These are phyloP conservation scores for Leptura quadrifasciata DNA, from an alignment of 2,888 invertebrate species.

Conservation along the genomic window DNA sequence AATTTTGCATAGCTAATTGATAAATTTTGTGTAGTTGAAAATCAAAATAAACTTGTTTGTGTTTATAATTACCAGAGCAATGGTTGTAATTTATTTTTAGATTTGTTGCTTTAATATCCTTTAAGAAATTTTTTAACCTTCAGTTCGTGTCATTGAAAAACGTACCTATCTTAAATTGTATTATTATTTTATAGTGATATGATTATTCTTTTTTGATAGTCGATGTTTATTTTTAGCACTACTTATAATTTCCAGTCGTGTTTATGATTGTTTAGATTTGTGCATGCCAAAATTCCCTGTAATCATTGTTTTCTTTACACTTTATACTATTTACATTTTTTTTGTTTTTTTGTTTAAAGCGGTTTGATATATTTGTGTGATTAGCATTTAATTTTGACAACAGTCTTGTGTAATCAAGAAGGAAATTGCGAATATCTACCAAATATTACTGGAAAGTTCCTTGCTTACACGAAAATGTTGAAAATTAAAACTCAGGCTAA, in stretches of 20 bases:
- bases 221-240: neutral
- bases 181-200: neutral
- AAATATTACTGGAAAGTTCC: neutral
- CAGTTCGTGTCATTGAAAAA: neutral
- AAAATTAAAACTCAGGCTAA: neutral
- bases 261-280: conserved; percentile 20
- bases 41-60: no score
- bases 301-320: neutral
- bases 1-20: no score
- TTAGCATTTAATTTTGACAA: neutral
- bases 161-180: neutral
- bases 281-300: conserved; percentile 24
- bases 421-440: neutral
- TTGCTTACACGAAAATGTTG: neutral
- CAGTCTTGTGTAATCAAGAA: conserved; percentile 15
- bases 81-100: no score
- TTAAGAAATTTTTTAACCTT: no score
- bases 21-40: no score
- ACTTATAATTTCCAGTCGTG: neutral
- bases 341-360: neutral
- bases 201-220: conserved; percentile 8
- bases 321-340: conserved; percentile 5
- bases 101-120: no score
- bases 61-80: no score
- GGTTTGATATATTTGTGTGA: conserved; percentile 9